phyloP scores from a whole-genome alignment of 2,888 invertebrate species.

The Psylliodes chrysocephalus region DNA sequence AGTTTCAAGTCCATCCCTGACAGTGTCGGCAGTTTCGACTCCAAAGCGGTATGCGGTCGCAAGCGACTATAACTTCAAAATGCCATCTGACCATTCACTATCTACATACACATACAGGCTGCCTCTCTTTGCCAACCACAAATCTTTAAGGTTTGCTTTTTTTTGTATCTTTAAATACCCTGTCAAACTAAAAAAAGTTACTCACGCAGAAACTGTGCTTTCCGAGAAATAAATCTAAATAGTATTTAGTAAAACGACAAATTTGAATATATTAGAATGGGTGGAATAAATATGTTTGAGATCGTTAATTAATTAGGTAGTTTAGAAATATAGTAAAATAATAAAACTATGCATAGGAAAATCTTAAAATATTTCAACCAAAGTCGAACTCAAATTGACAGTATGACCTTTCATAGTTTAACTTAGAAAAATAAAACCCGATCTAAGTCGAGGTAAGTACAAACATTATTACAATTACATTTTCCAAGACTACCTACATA shows the following conservation, averaged over 20 bases:
- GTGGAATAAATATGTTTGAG: too few species aligned
- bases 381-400: too few species aligned
- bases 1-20: constrained; percentile 47
- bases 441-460: too few species aligned
- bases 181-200: constrained; percentile 25
- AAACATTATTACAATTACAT: too few species aligned
- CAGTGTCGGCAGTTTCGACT: constrained; percentile 56
- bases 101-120: constrained; percentile 57
- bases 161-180: constrained; percentile 29
- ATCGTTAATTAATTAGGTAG: too few species aligned
- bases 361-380: too few species aligned
- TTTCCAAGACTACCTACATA: too few species aligned
- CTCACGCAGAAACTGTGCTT: constrained; percentile 11
- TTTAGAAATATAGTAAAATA: too few species aligned
- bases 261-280: not conserved
- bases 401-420: too few species aligned
- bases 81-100: constrained; percentile 62
- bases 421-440: too few species aligned
- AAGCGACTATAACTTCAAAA: constrained; percentile 60
- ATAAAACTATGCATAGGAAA: too few species aligned
- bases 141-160: constrained; percentile 26
- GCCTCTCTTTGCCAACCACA: constrained; percentile 48
- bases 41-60: constrained; percentile 60
- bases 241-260: not conserved
- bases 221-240: constrained; percentile 9